These are phyloP conservation scores for Oryzias sinensis DNA, from an alignment of 2,797 vertebrate species.

Conservation along the genomic window DNA sequence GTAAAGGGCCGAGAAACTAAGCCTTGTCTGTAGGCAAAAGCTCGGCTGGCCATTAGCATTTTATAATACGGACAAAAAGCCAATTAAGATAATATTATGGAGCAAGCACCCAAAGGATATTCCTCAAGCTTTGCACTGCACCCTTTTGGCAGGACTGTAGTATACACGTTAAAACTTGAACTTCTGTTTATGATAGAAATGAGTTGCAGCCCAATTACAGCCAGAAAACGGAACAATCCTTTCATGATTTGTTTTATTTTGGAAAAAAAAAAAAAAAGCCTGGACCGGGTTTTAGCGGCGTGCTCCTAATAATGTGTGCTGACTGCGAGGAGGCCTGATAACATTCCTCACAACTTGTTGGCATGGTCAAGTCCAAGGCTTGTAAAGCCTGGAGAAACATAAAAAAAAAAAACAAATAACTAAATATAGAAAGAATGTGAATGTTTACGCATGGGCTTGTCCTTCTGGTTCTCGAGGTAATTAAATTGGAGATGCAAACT, in stretches of 20 bases:
- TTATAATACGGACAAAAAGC: slow-evolving; percentile 72
- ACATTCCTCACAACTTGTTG: slow-evolving; percentile 32
- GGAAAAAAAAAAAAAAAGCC: slow-evolving; percentile 42
- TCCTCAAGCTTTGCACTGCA: slow-evolving; percentile 49
- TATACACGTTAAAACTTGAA: slow-evolving; percentile 30
- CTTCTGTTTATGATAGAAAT: slow-evolving; percentile 30
- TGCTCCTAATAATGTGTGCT: slow-evolving; percentile 23
- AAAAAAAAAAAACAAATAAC: slow-evolving; percentile 35
- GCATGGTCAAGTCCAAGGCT: slow-evolving; percentile 8
- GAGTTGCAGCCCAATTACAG: slow-evolving; percentile 29
- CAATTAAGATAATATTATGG: slow-evolving; percentile 73
- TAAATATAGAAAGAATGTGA: slow-evolving; percentile 38
- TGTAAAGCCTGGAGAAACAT: slow-evolving; percentile 32
- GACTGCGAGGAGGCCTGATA: slow-evolving; percentile 23
- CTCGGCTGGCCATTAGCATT: slow-evolving; percentile 66
- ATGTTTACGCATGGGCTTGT: slow-evolving; percentile 14
- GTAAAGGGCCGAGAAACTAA: slow-evolving; percentile 50
- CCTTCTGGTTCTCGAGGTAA: slow-evolving; percentile 26
- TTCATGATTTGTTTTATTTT: slow-evolving; percentile 35
- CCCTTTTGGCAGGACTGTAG: slow-evolving; percentile 37
- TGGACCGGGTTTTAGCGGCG: slow-evolving; percentile 11
- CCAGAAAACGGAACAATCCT: slow-evolving; percentile 18
- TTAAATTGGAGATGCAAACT: slow-evolving; percentile 29
- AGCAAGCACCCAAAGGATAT: slow-evolving; percentile 58
- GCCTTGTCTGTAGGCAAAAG: slow-evolving; percentile 56